Base-by-base conservation (phyloP, 2,113 vertebrate species). In the Meriones unguiculatus region DNA sequence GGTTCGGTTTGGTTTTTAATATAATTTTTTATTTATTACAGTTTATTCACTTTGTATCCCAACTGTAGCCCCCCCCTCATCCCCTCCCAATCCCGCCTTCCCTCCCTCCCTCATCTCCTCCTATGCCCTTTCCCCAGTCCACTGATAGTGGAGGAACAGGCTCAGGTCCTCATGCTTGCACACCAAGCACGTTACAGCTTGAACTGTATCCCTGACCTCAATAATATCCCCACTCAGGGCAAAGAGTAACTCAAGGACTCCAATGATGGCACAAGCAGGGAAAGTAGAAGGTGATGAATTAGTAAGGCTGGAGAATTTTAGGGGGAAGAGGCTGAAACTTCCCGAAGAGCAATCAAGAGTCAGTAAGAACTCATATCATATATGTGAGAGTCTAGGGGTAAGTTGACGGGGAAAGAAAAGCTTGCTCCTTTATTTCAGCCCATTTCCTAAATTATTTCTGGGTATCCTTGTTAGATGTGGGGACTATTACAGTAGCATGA, bases 261-360 rank as follows among this genome's bases (percentile, higher is more conserved):
- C 64, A 75, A 59, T 76, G n/a, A 92, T 38, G 25, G 57, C 24
- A 11, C 2, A 54, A 88, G 72, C 30, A 38, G 92, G 32, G 57
- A 77, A 22, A 65, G 17, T 24, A 80, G 46, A 89, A 91, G 30
- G 38, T 75, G 25, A 24, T 76, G 3, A 92, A 38, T 54, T 72
- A 32, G 22, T 17, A 77, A 92, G 41, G 28, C 30, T 57, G 38
- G 35, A 76, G 38, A 38, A 69, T 62, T 78, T 94, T 41, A 69
- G 35, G n/a, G 81, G 32, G 10, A 50, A 70, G 50, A 35, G 50
- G 20, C 22, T 89, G 50, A 89, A 73, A 64, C 38, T 94, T 94
- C 94, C 89, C 7, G 50, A 94, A 94, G 6, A 67, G 13, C 41
- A 82, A 87, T 92, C 72, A 86, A 92, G 72, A 96, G 94, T 64